Percentiles rank a stretch among this genome's conserved stretches.
Conservation (phyloP, 2,888 invertebrate genomes). For the Leptinotarsa tumamoca region DNA sequence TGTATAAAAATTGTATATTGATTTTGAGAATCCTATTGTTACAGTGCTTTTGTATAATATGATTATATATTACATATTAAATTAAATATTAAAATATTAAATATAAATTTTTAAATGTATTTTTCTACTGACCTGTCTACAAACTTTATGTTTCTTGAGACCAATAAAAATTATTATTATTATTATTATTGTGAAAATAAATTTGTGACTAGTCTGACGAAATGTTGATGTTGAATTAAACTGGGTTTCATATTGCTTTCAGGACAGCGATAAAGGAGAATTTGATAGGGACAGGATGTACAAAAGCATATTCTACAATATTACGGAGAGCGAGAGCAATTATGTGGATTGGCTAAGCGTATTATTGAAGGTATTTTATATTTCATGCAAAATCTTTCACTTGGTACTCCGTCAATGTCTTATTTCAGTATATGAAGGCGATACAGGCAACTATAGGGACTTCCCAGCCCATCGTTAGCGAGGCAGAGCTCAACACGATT, state of each 20-base stretch:
- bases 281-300: slow-evolving; percentile 89
- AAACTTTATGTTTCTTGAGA: no score
- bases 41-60: no score
- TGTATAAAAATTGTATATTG: no score
- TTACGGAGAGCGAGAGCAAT: slow-evolving; percentile 90
- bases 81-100: no score
- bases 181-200: no score
- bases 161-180: no score
- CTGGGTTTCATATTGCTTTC: slow-evolving; percentile 31
- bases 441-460: slow-evolving; percentile 88
- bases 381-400: not conserved
- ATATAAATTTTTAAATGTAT: no score
- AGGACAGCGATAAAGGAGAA: slow-evolving; percentile 69
- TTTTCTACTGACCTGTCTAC: no score
- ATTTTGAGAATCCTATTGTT: no score
- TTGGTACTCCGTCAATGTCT: slow-evolving; percentile 25
- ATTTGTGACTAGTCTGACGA: no score
- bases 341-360: slow-evolving; percentile 92
- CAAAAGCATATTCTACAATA: slow-evolving; percentile 88
- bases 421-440: slow-evolving; percentile 88
- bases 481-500: slow-evolving; percentile 89
- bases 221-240: not conserved
- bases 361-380: slow-evolving; percentile 79
- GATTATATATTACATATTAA: no score
- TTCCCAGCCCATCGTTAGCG: slow-evolving; percentile 89